Evolutionary conservation across 2,888 invertebrate genomes (phyloP).

Genomic region (Ellobium chinense): DNA sequence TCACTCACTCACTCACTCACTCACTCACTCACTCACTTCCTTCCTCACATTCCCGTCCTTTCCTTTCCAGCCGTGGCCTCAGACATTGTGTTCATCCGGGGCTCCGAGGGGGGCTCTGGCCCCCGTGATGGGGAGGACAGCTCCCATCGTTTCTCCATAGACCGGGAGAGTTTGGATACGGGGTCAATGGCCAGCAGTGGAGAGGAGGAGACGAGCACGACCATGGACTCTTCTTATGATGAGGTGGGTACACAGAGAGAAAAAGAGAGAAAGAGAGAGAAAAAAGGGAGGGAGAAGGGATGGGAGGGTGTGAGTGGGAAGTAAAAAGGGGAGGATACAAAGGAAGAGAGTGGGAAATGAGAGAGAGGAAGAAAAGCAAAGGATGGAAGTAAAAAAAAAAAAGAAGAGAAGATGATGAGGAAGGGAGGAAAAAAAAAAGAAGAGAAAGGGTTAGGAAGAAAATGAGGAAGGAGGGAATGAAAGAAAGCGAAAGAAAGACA

Average conservation of each 20-base stretch:
- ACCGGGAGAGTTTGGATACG: neutral
- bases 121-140: neutral
- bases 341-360: neutral
- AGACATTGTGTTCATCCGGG: slow-evolving; percentile 37
- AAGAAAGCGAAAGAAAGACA: too few relatives aligned
- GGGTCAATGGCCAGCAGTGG: slow-evolving; percentile 22
- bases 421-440: too few relatives aligned
- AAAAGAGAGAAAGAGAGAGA: neutral
- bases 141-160: neutral
- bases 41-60: neutral
- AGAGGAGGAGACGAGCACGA: neutral
- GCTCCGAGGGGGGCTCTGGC: neutral
- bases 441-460: too few relatives aligned
- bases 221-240: slow-evolving; percentile 6
- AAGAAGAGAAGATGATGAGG: too few relatives aligned
- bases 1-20: slow-evolving; percentile 11
- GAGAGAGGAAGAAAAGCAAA: too few relatives aligned
- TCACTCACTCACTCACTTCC: neutral
- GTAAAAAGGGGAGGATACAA: neutral
- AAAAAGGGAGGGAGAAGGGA: neutral
- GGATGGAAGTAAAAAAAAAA: too few relatives aligned
- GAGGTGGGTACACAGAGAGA: slow-evolving; percentile 10
- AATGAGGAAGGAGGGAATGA: too few relatives aligned
- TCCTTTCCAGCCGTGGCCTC: neutral
- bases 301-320: neutral